Percentiles rank a stretch among this genome's conserved stretches.
Conservation (phyloP, 2,113 vertebrate species). For the Takifugu bimaculatus region DNA sequence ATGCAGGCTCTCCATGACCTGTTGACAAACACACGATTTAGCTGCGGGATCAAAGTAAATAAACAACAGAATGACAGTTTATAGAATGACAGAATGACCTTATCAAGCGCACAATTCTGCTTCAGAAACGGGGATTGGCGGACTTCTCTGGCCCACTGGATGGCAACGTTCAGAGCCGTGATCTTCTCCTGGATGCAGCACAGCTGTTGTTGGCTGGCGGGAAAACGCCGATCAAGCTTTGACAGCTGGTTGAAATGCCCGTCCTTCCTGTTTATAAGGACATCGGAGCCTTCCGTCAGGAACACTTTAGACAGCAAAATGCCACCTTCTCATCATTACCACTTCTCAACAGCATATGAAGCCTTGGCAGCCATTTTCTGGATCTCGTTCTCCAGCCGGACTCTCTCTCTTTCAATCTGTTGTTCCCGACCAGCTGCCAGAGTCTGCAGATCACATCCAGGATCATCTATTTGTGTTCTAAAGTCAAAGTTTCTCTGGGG, state of each 20-base stretch:
- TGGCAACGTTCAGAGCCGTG: constrained; percentile 66
- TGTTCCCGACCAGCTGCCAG: constrained; percentile 37
- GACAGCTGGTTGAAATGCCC: constrained; percentile 66
- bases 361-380: constrained; percentile 45
- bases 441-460: constrained; percentile 32
- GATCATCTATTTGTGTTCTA: not conserved
- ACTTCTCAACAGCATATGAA: constrained; percentile 35
- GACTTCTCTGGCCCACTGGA: constrained; percentile 79
- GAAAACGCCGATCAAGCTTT: constrained; percentile 56
- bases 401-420: constrained; percentile 46
- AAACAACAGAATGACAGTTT: not conserved
- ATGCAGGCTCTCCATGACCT: constrained; percentile 68
- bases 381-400: constrained; percentile 59
- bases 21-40: not conserved
- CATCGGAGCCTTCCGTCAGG: not conserved
- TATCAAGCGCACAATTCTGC: constrained; percentile 62
- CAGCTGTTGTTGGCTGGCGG: constrained; percentile 55
- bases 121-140: constrained; percentile 64
- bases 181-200: constrained; percentile 70
- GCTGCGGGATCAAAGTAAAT: not conserved
- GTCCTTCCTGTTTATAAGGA: constrained; percentile 66
- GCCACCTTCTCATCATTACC: constrained; percentile 45
- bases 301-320: not conserved
- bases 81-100: constrained; percentile 32
- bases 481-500: not conserved